Evolutionary conservation across 92 coral and sea anemone genomes (phyloP).

Genomic region (Porites cylindrica): DNA sequence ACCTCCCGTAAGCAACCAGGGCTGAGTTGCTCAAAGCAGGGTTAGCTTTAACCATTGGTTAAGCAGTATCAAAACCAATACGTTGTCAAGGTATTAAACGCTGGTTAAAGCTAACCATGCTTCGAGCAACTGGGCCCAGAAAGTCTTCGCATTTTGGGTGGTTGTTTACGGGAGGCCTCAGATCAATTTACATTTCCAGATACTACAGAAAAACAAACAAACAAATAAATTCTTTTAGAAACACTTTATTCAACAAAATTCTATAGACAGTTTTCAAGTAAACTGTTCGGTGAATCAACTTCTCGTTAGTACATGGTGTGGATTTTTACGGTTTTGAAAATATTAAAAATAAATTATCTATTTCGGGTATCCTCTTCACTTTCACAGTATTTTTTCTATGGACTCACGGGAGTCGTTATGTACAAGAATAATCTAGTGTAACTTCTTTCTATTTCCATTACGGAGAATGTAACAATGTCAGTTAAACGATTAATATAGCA

Average conservation of each 20-base stretch:
- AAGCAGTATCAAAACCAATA: too few relatives aligned
- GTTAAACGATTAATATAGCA: background rate
- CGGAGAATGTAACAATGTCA: too few relatives aligned
- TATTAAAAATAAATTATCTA: slow-evolving; percentile 30
- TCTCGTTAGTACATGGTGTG: background rate
- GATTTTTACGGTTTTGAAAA: background rate
- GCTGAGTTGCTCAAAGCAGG: too few relatives aligned
- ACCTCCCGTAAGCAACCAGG: too few relatives aligned
- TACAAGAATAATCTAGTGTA: background rate
- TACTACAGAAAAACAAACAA: background rate
- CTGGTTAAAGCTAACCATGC: too few relatives aligned
- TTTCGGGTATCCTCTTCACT: slow-evolving; percentile 5
- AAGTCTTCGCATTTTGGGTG: too few relatives aligned
- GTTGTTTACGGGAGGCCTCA: too few relatives aligned
- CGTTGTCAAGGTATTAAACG: too few relatives aligned
- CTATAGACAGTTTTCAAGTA: background rate
- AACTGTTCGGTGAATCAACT: background rate
- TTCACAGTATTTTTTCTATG: background rate
- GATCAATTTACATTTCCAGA: too few relatives aligned
- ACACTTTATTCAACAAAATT: slow-evolving; percentile 22
- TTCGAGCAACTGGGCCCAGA: too few relatives aligned
- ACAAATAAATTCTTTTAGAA: background rate
- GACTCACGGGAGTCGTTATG: background rate
- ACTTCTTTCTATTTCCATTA: background rate
- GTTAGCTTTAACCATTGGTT: too few relatives aligned